A percentile compares a stretch with the other conserved stretches of the same genome.
These are phyloP conservation scores for Pionites leucogaster DNA, from an alignment of 2,113 vertebrate species.

Conservation along the genomic window DNA sequence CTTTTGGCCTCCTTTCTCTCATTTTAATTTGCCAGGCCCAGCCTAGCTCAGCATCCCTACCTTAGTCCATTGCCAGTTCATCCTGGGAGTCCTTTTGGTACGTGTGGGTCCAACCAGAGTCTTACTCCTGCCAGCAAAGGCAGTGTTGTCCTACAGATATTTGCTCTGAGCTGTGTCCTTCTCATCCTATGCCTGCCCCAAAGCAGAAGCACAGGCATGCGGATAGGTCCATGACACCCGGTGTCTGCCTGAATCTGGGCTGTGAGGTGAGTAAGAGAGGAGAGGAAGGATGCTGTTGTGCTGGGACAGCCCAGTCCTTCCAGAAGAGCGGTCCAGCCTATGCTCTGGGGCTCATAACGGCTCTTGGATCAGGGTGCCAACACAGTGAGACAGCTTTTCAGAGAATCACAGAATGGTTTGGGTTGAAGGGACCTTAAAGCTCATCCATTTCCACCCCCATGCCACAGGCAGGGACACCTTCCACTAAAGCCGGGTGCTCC, in stretches of 20 bases:
- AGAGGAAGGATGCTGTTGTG: neutral
- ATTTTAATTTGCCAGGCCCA: neutral
- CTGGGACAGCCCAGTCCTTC: neutral
- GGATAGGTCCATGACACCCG: rapidly evolving
- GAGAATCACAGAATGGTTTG: neutral
- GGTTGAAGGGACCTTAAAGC: neutral
- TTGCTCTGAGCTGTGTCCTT: neutral
- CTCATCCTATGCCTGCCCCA: neutral
- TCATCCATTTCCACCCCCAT: neutral
- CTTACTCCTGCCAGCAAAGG: neutral
- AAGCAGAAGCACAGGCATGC: neutral
- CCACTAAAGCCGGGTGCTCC: neutral
- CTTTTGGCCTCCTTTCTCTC: slow-evolving; percentile 14
- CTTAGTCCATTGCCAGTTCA: neutral
- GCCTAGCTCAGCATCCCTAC: neutral
- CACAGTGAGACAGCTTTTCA: neutral
- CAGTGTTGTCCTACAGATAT: rapidly evolving
- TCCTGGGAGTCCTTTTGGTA: neutral
- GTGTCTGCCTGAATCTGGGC: neutral
- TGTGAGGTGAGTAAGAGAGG: neutral
- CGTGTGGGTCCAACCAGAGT: rapidly evolving
- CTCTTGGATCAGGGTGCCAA: neutral
- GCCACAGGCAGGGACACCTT: neutral
- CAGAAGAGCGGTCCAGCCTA: neutral
- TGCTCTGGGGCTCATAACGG: neutral